Percentiles rank a stretch among this genome's conserved stretches.
Evolutionary conservation across 2,113 vertebrate genomes (phyloP).

Genomic region (Nothobranchius furzeri): DNA sequence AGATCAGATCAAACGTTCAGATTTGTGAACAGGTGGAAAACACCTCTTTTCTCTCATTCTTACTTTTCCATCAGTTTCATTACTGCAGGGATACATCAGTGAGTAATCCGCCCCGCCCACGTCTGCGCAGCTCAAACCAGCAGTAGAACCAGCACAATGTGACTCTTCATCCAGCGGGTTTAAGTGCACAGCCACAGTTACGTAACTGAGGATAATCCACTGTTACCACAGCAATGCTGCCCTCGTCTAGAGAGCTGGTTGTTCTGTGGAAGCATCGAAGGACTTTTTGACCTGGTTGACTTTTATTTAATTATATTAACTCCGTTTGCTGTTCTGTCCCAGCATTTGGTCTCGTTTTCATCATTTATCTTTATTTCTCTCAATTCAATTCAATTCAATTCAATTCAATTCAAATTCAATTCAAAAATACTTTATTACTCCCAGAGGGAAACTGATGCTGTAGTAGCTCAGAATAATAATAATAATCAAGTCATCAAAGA

Average conservation of each 20-base stretch:
- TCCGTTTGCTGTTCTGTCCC: conserved; percentile 27
- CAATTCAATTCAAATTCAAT: too few species aligned
- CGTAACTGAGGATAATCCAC: conserved; percentile 74
- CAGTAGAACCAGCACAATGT: conserved; percentile 56
- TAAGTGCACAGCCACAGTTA: conserved; percentile 71
- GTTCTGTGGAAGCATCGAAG: conserved; percentile 58
- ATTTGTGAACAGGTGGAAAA: background rate
- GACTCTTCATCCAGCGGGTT: conserved; percentile 65
- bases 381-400: too few species aligned
- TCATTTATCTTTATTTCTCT: too few species aligned
- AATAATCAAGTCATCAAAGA: too few species aligned
- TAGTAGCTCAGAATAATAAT: too few species aligned
- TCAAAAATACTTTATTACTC: too few species aligned
- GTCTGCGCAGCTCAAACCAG: conserved; percentile 1
- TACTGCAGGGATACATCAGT: background rate
- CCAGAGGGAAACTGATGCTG: too few species aligned
- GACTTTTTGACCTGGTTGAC: conserved; percentile 20
- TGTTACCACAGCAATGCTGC: conserved; percentile 73
- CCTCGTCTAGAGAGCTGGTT: conserved; percentile 58
- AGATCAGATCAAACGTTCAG: background rate
- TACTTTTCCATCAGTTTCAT: background rate
- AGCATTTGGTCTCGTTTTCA: background rate
- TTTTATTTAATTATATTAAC: conserved; percentile 13
- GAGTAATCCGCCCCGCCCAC: background rate
- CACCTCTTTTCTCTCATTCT: background rate